Evolutionary conservation across 2,797 vertebrate genomes (phyloP).

Genomic region (Sebastes steindachneri): DNA sequence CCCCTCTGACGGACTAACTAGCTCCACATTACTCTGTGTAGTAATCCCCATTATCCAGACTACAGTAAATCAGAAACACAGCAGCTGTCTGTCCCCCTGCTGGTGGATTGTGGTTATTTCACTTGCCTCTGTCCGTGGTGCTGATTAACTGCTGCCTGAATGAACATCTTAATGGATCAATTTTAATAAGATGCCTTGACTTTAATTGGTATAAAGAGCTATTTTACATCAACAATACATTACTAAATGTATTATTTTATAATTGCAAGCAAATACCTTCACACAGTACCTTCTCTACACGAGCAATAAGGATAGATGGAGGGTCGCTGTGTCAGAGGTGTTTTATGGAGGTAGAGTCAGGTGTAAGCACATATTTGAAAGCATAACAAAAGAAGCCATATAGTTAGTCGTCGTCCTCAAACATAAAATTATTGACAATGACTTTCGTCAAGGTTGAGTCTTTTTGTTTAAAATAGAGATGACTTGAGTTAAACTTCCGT

Average conservation of each 20-base stretch:
- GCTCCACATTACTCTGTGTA: background rate
- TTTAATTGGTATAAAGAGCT: background rate
- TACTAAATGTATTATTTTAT: background rate
- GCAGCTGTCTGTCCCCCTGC: conserved; percentile 30
- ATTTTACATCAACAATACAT: background rate
- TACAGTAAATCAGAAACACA: background rate
- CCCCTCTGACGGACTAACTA: background rate
- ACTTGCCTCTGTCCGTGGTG: conserved; percentile 62
- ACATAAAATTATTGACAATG: background rate
- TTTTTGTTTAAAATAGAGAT: background rate
- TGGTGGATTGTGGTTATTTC: conserved; percentile 9
- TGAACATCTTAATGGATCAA: background rate
- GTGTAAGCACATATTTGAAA: background rate
- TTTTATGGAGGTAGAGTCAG: background rate
- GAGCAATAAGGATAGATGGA: background rate
- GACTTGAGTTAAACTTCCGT: background rate
- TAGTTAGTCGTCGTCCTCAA: background rate
- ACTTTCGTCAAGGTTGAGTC: background rate
- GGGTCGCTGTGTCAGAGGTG: background rate
- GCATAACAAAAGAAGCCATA: background rate
- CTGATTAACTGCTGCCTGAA: conserved; percentile 35
- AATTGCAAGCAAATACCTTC: background rate
- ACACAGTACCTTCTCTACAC: background rate
- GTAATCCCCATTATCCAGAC: background rate
- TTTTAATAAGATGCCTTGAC: background rate